Conservation (phyloP, 2,113 vertebrate genomes). For the Melierax canorus region DNA sequence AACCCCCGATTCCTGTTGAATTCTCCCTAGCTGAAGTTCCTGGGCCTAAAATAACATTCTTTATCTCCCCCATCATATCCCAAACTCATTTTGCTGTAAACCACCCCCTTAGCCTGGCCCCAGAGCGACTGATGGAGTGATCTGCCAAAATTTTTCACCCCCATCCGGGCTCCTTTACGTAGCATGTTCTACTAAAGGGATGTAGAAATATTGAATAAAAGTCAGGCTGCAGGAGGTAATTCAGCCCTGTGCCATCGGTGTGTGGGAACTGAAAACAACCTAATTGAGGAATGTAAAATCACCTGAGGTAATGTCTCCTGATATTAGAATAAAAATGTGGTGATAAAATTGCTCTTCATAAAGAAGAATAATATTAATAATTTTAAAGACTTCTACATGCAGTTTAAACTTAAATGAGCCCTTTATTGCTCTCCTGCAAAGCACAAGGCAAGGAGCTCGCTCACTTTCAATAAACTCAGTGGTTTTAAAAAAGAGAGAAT, state of each 20-base stretch:
- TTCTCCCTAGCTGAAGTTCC: background rate
- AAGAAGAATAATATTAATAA: background rate
- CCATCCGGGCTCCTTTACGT: background rate
- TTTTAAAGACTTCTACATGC: background rate
- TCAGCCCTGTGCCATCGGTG: background rate
- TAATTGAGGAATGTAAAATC: background rate
- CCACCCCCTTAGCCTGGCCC: background rate
- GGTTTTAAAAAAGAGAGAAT: background rate
- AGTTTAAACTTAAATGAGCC: conserved; percentile 13
- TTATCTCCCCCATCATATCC: background rate
- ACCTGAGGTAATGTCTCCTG: background rate
- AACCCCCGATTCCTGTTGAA: background rate
- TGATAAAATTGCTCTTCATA: background rate
- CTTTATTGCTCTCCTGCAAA: conserved; percentile 6
- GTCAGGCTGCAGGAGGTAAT: background rate
- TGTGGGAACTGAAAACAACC: background rate
- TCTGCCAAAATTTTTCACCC: background rate
- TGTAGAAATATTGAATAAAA: background rate
- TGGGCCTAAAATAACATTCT: conserved; percentile 34
- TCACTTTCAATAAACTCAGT: background rate
- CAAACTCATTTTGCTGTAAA: background rate
- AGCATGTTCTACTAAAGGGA: background rate
- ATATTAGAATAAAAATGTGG: background rate
- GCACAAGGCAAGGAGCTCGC: background rate
- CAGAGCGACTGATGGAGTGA: background rate